A percentile compares a stretch with the other conserved stretches of the same genome.
phyloP scores from a whole-genome alignment of 2,113 vertebrate genomes.

The Gymnogyps californianus region DNA sequence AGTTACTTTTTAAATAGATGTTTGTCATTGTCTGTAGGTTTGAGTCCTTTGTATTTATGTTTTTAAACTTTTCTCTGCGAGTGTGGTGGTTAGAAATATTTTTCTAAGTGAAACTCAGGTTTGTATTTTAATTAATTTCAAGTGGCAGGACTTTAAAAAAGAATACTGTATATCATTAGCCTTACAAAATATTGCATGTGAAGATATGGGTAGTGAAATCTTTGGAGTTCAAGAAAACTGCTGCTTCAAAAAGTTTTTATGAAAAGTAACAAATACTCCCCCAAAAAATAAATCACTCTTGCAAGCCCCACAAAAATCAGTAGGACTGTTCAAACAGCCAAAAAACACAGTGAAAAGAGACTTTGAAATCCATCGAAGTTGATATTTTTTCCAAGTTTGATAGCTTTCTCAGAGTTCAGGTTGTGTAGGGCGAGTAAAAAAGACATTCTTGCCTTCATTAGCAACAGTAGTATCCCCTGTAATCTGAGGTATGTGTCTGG shows the following conservation, averaged over 20 bases:
- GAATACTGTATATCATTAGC: not conserved
- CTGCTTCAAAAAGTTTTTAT: not conserved
- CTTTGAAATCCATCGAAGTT: not conserved
- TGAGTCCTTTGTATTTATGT: not conserved
- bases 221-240: not conserved
- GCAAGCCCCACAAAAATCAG: not conserved
- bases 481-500: not conserved
- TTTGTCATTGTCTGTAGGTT: not conserved
- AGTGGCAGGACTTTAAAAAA: not conserved
- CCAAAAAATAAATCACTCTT: not conserved
- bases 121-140: not conserved
- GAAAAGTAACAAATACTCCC: not conserved
- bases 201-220: not conserved
- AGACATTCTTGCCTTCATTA: not conserved
- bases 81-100: not conserved
- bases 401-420: not conserved
- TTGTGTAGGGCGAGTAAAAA: not conserved
- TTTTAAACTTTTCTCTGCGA: not conserved
- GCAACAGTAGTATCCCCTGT: not conserved
- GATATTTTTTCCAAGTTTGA: not conserved
- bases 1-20: not conserved
- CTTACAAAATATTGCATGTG: not conserved
- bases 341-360: not conserved
- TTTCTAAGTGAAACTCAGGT: not conserved
- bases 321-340: not conserved